Base-by-base conservation (phyloP, 2,113 vertebrate genomes). In the Epinephelus fuscoguttatus region DNA sequence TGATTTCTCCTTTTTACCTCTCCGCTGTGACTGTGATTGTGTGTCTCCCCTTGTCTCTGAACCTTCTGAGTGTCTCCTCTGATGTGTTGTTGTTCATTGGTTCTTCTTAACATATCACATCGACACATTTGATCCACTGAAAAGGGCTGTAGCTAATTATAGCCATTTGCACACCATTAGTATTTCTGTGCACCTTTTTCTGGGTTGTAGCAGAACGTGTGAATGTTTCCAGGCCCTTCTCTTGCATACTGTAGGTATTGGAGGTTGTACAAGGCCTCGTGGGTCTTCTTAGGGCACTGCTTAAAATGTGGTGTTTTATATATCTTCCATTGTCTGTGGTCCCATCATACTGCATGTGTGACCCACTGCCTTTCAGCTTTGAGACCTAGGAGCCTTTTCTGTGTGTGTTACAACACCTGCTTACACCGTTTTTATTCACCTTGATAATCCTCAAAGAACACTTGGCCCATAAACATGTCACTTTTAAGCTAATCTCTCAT, bases 41-140 rank as follows among this genome's bases (percentile, higher is more conserved):
- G 71, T 90, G 86, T 91, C 78, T 86, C 88, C 89, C 86, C 81
- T 86, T 92, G 85, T 93, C 84, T 91, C 82, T 33, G 27, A 90
- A 76, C 87, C 90, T 92, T 93, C 91, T 59, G 93, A 94, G 92
- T 94, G 91, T 94, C 94, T 94, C 93, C 92, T 92, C 86, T 93
- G 91, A 89, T 92, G 93, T 94, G 91, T 92, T 95, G 92, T 94
- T 93, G 93, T 93, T 93, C 91, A 89, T 90, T 78, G 71, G 88
- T 80, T 87, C 67, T 80, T 79, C 74, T 70, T 50, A 84, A 85
- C 73, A 62, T 70, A 52, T 66, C 72, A 9, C 84, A 73, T 60
- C 6, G 45, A 84, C 84, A 67, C 70, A 75, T 75, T 66, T 53
- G 55, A 78, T 66, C 72, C 62, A 59, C 75, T 81, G 57, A 74